Base-by-base conservation (phyloP, 92 coral and sea anemone genomes). In the Scolanthus callimorphus region DNA sequence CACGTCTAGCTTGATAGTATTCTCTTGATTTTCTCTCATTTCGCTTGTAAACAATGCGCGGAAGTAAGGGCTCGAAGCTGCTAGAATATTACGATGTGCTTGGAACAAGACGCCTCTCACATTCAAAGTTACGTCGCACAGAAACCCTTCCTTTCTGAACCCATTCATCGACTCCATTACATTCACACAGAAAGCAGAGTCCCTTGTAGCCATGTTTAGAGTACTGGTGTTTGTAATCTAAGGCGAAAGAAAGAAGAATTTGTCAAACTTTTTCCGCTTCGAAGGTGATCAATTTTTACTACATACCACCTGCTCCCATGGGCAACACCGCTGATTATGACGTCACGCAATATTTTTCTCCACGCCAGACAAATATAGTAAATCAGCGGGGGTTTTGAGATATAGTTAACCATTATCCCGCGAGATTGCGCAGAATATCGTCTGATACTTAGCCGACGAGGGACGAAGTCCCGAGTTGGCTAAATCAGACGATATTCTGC, bases 31-130 rank as follows among this genome's bases (percentile, higher is more conserved):
- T 61, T 87, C 96, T 30, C 60, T 87, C 96, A 87, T 87, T 41
- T 82, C 96, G 72, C 76, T 87, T 12, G 86, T 74, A 59, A 87
- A 76, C 46, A 87, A 71, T 17, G 90, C 96, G 22, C 57, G 65
- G 62, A 87, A 87, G 55, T 77, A 87, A 20, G 84, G 80, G 48
- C 96, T 87, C 55, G 73, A 84, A 37, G 96, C 96, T 1, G 96
- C 84, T 4, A 87, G 81, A 9, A 87, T 71, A 55, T 78, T 87
- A 13, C 96, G 83, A 48, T 87, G 96, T 11, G 84, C 86, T 0
- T 76, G 63, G 48, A 87, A 77, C 29, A 63, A 39, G 17, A 37
- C 57, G 2, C 90, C 90, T 0, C 72, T 81, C 6, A 78, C 86
- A 21, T 60, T 87, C 43, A 87, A 20, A 0, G 65, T 83, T 0